Percentiles rank a stretch among this genome's conserved stretches.
These are phyloP conservation scores for Ricordea florida DNA, from an alignment of 92 coral and sea anemone genomes.

Conservation along the genomic window DNA sequence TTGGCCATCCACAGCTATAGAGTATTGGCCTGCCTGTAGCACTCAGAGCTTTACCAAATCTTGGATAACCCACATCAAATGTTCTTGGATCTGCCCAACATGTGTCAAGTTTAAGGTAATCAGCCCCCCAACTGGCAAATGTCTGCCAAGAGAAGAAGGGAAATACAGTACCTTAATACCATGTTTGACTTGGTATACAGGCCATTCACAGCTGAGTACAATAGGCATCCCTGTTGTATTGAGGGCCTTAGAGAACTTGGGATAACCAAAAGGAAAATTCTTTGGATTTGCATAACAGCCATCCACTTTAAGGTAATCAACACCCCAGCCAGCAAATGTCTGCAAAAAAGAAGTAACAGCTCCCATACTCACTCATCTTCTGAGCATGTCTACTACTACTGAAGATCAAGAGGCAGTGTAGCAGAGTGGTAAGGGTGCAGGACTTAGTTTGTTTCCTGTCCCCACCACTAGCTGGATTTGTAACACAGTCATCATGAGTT, in stretches of 20 bases:
- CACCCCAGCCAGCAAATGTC: constrained; percentile 99
- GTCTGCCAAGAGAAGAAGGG: no score
- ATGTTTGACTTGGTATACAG: constrained; percentile 57
- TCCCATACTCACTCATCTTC: not conserved
- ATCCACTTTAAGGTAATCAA: constrained; percentile 95
- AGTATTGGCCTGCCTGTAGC: constrained; percentile 84
- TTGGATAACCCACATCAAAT: constrained; percentile 73
- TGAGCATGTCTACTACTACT: no score
- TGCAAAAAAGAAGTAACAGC: not conserved
- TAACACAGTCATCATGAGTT: no score
- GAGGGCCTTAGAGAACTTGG: constrained; percentile 83
- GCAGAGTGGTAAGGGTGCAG: not conserved
- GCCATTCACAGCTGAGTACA: constrained; percentile 91
- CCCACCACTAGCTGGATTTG: no score
- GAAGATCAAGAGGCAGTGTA: not conserved
- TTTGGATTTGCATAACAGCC: constrained; percentile 90
- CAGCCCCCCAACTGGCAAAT: constrained; percentile 85
- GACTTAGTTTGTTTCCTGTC: no score
- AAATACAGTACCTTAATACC: constrained; percentile 59
- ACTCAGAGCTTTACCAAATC: constrained; percentile 74
- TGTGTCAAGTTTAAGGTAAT: constrained; percentile 84
- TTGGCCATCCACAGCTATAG: constrained; percentile 81
- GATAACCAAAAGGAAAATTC: constrained; percentile 81
- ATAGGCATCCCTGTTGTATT: constrained; percentile 94
- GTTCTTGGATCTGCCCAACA: constrained; percentile 74